A percentile compares a stretch with the other conserved stretches of the same genome.
Conservation (phyloP, 2,888 invertebrate genomes). For the Parnassius smintheus region DNA sequence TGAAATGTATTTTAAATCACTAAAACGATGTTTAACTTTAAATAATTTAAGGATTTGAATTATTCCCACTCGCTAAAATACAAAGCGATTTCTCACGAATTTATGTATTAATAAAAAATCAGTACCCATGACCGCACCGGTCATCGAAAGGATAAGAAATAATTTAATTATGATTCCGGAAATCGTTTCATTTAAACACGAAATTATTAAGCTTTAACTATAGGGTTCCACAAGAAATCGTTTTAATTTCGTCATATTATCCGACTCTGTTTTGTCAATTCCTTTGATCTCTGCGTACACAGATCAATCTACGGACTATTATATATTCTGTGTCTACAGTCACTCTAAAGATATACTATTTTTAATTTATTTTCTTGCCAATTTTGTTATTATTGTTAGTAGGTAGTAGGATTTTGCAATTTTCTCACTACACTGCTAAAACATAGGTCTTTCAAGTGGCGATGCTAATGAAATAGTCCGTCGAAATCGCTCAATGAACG, state of each 20-base stretch:
- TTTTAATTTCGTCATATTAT: no score
- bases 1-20: no score
- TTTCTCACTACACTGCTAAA: constrained; percentile 29
- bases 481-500: constrained; percentile 40
- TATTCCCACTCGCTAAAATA: constrained; percentile 22
- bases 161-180: constrained; percentile 23
- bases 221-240: no score
- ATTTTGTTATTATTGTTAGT: no score
- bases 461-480: constrained; percentile 60
- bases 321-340: no score
- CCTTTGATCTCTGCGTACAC: no score
- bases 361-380: no score
- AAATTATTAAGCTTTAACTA: no score
- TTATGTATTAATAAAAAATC: constrained; percentile 23
- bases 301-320: no score
- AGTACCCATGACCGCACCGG: constrained; percentile 23
- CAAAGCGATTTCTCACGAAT: constrained; percentile 25
- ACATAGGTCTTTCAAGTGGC: constrained; percentile 30
- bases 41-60: constrained; percentile 21
- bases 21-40: constrained; percentile 11
- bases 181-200: neutral
- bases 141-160: constrained; percentile 16
- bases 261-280: no score
- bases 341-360: no score
- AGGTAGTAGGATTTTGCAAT: constrained; percentile 1